Conservation (phyloP, 2,113 vertebrate genomes). For the Dicaeum eximium region DNA sequence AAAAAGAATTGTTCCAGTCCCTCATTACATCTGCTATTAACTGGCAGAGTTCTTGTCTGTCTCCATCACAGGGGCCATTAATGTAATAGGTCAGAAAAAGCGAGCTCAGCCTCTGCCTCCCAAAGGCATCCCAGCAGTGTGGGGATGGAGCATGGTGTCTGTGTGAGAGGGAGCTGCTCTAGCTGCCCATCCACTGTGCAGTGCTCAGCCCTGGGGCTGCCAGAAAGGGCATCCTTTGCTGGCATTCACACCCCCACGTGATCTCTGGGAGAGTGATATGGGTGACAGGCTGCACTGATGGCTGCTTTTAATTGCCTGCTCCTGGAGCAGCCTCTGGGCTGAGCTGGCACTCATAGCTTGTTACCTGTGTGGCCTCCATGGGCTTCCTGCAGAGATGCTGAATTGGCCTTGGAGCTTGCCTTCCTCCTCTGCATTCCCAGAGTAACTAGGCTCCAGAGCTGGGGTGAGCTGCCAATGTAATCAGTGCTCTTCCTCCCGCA, state of each 20-base stretch:
- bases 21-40: slow-evolving; percentile 27
- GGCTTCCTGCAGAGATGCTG: background rate
- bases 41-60: background rate
- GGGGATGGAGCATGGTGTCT: fast-evolving
- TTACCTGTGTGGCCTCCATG: background rate
- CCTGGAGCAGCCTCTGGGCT: background rate
- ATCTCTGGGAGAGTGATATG: fast-evolving
- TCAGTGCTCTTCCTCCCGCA: background rate
- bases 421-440: background rate
- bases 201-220: background rate
- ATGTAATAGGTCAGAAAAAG: background rate
- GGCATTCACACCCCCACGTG: fast-evolving
- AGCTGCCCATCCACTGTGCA: background rate
- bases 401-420: background rate
- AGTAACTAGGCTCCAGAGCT: background rate
- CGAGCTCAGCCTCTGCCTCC: background rate
- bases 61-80: background rate
- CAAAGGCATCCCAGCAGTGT: fast-evolving
- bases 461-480: background rate
- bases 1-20: slow-evolving; percentile 19
- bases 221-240: background rate
- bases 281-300: background rate
- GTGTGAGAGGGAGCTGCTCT: background rate
- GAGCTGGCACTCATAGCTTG: background rate
- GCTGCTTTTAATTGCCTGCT: background rate